These are phyloP conservation scores for Sphyrna mokarran DNA, from an alignment of 2,113 vertebrate species.

Conservation along the genomic window DNA sequence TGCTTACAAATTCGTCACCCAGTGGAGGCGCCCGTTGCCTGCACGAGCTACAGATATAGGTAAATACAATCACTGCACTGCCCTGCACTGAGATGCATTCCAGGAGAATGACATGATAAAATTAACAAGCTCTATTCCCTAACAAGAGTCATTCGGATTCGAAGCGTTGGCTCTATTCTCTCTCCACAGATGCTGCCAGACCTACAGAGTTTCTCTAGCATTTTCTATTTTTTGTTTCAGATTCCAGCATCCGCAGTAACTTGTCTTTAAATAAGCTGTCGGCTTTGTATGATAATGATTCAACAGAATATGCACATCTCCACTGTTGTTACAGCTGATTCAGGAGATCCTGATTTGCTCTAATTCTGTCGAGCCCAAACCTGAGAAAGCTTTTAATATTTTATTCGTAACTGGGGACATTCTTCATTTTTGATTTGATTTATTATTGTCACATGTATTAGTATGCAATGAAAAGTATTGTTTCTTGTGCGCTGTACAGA, in stretches of 20 bases:
- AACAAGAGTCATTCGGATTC: too few species aligned
- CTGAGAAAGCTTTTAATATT: not conserved
- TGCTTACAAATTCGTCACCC: slow-evolving; percentile 97
- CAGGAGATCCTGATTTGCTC: not conserved
- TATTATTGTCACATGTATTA: too few species aligned
- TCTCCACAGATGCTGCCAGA: too few species aligned
- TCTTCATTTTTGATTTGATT: not conserved
- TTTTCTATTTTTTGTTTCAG: too few species aligned
- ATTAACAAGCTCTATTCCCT: not conserved
- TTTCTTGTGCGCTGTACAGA: too few species aligned
- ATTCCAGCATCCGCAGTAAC: too few species aligned
- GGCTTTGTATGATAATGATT: not conserved
- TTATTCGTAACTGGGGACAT: not conserved
- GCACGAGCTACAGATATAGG: slow-evolving; percentile 94
- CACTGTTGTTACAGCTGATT: not conserved
- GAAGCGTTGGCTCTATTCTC: too few species aligned
- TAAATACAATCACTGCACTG: slow-evolving; percentile 47
- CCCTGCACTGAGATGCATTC: not conserved
- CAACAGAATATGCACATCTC: not conserved
- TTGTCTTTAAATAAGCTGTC: not conserved
- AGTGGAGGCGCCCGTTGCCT: slow-evolving; percentile 92
- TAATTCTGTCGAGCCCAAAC: not conserved
- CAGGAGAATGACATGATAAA: not conserved
- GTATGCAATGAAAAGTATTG: too few species aligned
- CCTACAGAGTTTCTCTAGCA: too few species aligned